phyloP scores from a whole-genome alignment of 2,888 invertebrate species.

The Cyrtodaria siliqua region DNA sequence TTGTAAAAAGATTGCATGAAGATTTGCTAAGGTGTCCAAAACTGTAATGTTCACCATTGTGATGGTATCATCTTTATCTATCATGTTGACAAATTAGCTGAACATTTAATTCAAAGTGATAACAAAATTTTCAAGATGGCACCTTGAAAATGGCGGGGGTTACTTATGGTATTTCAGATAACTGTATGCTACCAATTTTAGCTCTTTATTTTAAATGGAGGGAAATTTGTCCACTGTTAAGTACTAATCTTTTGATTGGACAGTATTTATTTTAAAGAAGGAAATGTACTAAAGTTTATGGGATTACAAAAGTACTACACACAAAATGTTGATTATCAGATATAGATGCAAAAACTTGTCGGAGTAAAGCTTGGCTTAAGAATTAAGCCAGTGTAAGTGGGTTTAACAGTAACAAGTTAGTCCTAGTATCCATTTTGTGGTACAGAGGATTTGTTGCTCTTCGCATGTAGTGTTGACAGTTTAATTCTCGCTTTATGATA shows the following conservation, averaged over 20 bases:
- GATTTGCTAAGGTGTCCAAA: constrained; percentile 2
- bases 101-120: constrained; percentile 24
- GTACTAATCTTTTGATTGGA: constrained; percentile 1
- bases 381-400: constrained; percentile 26
- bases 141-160: not conserved
- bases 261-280: not conserved
- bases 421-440: not conserved
- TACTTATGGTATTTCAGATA: not conserved
- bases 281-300: constrained; percentile 3
- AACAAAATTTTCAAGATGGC: constrained; percentile 1
- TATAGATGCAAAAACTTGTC: constrained; percentile 31
- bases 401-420: constrained; percentile 23
- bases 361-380: constrained; percentile 33
- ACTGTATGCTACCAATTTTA: too few species aligned
- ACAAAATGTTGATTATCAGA: too few species aligned
- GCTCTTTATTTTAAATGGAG: too few species aligned
- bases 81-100: constrained; percentile 35
- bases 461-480: too few species aligned
- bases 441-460: too few species aligned
- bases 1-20: too few species aligned
- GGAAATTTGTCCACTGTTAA: not conserved
- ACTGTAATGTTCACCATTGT: constrained; percentile 22
- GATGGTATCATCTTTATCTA: constrained; percentile 29
- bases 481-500: too few species aligned
- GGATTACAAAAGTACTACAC: not conserved